These are phyloP conservation scores for Oncopeltus fasciatus DNA, from an alignment of 1,140 invertebrate genomes.

Conservation along the genomic window DNA sequence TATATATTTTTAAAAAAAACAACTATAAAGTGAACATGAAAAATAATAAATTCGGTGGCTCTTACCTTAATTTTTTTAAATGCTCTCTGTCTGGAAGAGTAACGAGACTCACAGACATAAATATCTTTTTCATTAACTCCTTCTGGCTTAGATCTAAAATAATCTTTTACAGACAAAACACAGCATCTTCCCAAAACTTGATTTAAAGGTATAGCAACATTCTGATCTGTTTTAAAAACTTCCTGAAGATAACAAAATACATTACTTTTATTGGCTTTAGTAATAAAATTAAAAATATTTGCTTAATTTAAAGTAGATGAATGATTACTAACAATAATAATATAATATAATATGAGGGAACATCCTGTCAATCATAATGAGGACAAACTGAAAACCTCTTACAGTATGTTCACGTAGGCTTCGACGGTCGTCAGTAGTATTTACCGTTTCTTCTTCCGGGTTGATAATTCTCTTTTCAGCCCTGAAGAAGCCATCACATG, in stretches of 20 bases:
- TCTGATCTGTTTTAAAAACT: constrained; percentile 86
- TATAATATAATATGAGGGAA: too few species aligned
- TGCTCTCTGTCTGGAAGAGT: constrained; percentile 64
- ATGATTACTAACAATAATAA: too few species aligned
- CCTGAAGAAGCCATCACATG: too few species aligned
- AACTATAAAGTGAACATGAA: neutral
- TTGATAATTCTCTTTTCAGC: too few species aligned
- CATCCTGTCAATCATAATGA: too few species aligned
- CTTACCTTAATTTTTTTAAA: constrained; percentile 89
- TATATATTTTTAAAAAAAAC: neutral
- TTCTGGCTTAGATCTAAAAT: constrained; percentile 77
- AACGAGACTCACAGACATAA: constrained; percentile 92
- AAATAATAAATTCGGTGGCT: neutral
- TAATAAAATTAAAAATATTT: neutral
- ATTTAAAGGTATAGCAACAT: constrained; percentile 66
- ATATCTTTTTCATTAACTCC: constrained; percentile 85
- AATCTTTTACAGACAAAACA: constrained; percentile 90
- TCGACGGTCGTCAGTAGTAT: too few species aligned
- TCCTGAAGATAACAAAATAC: constrained; percentile 42
- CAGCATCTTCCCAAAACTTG: constrained; percentile 84
- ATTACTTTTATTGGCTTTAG: neutral
- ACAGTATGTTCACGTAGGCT: too few species aligned
- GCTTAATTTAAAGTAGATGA: too few species aligned
- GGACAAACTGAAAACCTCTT: too few species aligned
- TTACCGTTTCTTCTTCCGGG: too few species aligned